Base-by-base conservation (phyloP, 2,797 vertebrate genomes). In the Fringilla coelebs region DNA sequence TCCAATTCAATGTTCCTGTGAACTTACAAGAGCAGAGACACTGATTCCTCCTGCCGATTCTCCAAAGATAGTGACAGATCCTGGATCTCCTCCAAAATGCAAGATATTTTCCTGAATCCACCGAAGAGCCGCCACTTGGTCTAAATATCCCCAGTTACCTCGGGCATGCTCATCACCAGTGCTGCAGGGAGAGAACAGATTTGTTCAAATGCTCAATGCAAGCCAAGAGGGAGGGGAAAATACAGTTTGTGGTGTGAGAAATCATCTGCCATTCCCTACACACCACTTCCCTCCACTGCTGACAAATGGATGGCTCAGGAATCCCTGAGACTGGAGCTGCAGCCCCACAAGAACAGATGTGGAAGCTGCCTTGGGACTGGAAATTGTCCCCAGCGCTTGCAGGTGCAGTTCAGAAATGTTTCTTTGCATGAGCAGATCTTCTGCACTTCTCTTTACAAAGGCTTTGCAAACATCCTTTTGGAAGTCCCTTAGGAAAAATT, bases 91-190 rank as follows among this genome's bases (percentile, higher is more conserved):
- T 55, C 98, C 98, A 73, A 99, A 99, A 36, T 88, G 88, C 40
- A 95, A 86, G 22, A 99, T 98, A 54, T 99, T 99, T 77, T 98
- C 97, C 95, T 98, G 98, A 34, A 99, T 97, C 99, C 99, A 99
- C n/a, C 12, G 97, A 40, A 99, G 97, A 14, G 98, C 98, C 7
- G 98, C 98, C 46, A 99, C 93, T 96, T 99, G 99, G 83, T 99
- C 99, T 94, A 99, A 32, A 80, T 98, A 98, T 2, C 98, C 99
- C 98, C 98, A 99, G 98, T 99, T 99, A 0, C 99, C 99, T 28
- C 2, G 83, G 19, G 98, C 95, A 15, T 98, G 96, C 36, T 98
- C 66, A 17, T 99, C 98, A 29, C 98, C 98, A 10, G 98, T 99
- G 96, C 99, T 99, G 81, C 45, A 52, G 41, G 40, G 46, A 65